Evolutionary conservation across 2,797 vertebrate species (phyloP).

Genomic region (Kryptolebias ocellatus): DNA sequence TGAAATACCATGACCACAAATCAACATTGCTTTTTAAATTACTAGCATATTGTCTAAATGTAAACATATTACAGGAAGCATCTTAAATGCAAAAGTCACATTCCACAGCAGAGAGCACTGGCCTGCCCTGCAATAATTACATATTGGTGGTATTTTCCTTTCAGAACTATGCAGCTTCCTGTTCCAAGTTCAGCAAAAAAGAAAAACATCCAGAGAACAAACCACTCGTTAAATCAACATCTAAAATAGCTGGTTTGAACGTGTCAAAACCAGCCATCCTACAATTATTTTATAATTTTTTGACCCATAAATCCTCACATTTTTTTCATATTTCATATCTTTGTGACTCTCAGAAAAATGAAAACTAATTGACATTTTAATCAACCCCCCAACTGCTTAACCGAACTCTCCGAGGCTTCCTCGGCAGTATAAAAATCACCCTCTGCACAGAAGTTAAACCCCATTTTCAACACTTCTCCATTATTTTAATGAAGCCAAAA

Average conservation of each 20-base stretch:
- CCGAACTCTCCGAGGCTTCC: conserved; percentile 8
- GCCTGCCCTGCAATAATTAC: conserved; percentile 30
- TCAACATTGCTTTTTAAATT: conserved; percentile 22
- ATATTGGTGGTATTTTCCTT: conserved; percentile 51
- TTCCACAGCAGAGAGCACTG: conserved; percentile 7
- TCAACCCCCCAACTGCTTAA: conserved; percentile 20
- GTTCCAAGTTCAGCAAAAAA: conserved; percentile 60
- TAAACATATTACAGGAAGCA: conserved; percentile 42
- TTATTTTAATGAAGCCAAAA: conserved; percentile 29
- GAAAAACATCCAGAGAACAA: conserved; percentile 35
- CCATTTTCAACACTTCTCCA: conserved; percentile 21
- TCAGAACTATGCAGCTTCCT: conserved; percentile 43
- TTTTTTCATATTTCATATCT: conserved; percentile 33
- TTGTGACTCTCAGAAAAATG: conserved; percentile 2
- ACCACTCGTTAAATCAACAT: conserved; percentile 52
- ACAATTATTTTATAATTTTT: conserved; percentile 34
- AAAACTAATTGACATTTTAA: conserved; percentile 35
- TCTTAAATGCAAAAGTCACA: conserved; percentile 32
- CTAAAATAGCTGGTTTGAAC: conserved; percentile 32
- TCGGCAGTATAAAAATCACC: conserved; percentile 19
- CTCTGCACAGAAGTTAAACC: conserved; percentile 11
- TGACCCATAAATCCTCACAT: conserved; percentile 7
- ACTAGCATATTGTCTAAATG: conserved; percentile 33
- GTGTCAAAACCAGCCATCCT: conserved; percentile 25
- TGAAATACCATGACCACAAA: conserved; percentile 21